phyloP scores from a whole-genome alignment of 2,113 vertebrate species.

The Capra hircus region DNA sequence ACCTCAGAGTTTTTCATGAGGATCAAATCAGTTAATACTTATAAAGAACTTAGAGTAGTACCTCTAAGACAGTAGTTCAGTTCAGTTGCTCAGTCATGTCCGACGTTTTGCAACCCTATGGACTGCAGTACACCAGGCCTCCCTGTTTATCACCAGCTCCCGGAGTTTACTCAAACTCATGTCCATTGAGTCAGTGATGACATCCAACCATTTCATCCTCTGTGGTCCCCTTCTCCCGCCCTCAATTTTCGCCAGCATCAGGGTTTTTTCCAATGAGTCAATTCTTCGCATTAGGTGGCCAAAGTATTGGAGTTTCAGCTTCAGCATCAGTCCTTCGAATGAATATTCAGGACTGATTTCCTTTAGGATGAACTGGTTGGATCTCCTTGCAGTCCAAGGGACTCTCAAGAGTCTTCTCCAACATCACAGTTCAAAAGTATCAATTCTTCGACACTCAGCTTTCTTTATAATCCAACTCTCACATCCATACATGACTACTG shows the following conservation, averaged over 20 bases:
- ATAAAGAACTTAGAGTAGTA: neutral
- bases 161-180: neutral
- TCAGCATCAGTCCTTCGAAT: neutral
- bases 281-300: rapidly evolving
- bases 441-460: neutral
- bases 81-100: neutral
- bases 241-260: neutral
- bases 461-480: neutral
- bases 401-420: neutral
- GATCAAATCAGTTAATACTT: neutral
- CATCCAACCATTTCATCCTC: neutral
- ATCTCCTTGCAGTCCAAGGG: neutral
- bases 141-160: neutral
- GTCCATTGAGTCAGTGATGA: neutral
- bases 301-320: neutral
- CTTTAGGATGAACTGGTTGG: neutral
- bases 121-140: neutral
- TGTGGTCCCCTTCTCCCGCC: rapidly evolving
- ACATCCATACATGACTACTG: neutral
- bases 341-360: neutral
- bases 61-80: neutral
- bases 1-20: neutral
- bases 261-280: neutral
- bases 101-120: neutral
- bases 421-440: neutral